A percentile compares a stretch with the other conserved stretches of the same genome.
Evolutionary conservation across 2,797 vertebrate species (phyloP).

Genomic region (Sebastes reedi): DNA sequence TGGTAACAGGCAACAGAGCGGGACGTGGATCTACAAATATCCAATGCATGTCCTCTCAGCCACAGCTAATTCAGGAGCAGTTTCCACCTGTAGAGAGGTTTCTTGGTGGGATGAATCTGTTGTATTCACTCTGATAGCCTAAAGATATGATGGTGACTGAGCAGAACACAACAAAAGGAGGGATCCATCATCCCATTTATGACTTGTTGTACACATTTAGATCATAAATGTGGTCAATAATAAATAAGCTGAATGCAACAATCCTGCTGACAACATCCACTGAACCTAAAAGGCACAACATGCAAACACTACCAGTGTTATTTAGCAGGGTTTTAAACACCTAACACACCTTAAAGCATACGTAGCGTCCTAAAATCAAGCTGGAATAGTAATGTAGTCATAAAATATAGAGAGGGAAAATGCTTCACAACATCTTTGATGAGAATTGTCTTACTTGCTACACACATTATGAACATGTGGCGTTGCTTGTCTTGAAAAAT

Average conservation of each 20-base stretch:
- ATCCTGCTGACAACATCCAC: not conserved
- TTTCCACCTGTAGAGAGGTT: slow-evolving; percentile 1
- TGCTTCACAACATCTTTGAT: not conserved
- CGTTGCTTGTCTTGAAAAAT: not conserved
- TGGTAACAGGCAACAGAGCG: not conserved
- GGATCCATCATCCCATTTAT: not conserved
- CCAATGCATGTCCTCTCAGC: not conserved
- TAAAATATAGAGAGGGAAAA: not conserved
- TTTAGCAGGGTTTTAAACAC: not conserved
- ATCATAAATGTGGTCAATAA: not conserved
- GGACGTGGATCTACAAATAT: slow-evolving; percentile 34
- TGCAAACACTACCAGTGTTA: not conserved
- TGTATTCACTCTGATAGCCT: not conserved
- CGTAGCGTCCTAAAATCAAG: not conserved
- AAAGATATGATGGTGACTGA: not conserved
- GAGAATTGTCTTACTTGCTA: not conserved
- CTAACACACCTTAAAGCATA: not conserved
- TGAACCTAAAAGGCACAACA: not conserved
- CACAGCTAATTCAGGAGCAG: not conserved
- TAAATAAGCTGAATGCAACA: not conserved
- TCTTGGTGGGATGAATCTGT: slow-evolving; percentile 24
- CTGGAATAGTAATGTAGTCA: not conserved
- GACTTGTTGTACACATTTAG: not conserved
- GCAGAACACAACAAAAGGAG: not conserved
- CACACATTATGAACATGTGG: not conserved